Conservation (phyloP, 2,888 invertebrate species). For the Axea sp. region DNA sequence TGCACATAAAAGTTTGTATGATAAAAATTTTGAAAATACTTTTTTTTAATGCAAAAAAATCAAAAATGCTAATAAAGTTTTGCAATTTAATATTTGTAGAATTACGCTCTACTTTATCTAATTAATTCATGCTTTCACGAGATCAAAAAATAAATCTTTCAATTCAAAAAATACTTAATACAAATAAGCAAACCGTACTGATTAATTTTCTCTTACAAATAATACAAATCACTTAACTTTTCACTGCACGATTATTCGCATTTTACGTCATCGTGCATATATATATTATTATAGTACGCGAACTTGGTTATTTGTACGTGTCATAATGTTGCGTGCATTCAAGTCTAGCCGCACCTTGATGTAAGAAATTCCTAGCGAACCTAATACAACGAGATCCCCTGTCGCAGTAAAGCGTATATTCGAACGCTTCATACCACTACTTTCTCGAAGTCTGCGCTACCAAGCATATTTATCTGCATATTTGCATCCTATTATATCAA, state of each 20-base stretch:
- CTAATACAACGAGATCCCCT: constrained; percentile 46
- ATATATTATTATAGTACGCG: constrained; percentile 42
- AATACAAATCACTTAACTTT: too few relatives aligned
- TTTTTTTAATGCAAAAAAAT: too few relatives aligned
- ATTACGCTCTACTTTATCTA: too few relatives aligned
- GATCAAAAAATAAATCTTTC: too few relatives aligned
- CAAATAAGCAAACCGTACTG: too few relatives aligned
- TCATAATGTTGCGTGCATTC: constrained; percentile 56
- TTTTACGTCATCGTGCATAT: constrained; percentile 12
- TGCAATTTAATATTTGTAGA: too few relatives aligned
- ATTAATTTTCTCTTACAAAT: too few relatives aligned
- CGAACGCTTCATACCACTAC: constrained; percentile 53
- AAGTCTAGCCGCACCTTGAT: constrained; percentile 55
- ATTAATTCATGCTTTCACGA: too few relatives aligned
- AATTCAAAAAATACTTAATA: too few relatives aligned
- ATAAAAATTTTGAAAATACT: too few relatives aligned
- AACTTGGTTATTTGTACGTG: constrained; percentile 55
- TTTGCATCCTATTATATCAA: constrained; percentile 52
- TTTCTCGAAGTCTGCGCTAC: constrained; percentile 49
- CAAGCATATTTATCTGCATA: constrained; percentile 54
- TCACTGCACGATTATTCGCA: constrained; percentile 3
- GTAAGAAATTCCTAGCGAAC: constrained; percentile 52
- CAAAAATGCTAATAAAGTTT: too few relatives aligned
- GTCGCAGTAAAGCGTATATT: constrained; percentile 48
- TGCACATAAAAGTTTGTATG: too few relatives aligned